These are phyloP conservation scores for Latrodectus hesperus DNA, from an alignment of 2,888 invertebrate species.

Conservation along the genomic window DNA sequence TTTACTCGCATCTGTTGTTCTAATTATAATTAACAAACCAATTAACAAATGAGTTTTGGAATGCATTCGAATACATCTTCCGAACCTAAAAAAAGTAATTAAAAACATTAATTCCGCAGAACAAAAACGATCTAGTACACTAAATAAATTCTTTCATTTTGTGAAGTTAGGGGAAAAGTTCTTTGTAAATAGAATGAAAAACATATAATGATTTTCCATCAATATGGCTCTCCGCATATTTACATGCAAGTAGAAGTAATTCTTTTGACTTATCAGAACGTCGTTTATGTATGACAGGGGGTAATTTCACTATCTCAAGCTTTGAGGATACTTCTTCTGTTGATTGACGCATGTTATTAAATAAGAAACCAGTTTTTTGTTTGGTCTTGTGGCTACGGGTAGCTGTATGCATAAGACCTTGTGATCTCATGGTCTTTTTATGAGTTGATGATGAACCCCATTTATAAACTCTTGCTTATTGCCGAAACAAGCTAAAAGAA, in stretches of 20 bases:
- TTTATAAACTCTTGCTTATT: too few relatives aligned
- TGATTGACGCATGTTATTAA: slow-evolving; percentile 63
- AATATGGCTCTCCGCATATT: neutral
- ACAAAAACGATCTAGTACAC: slow-evolving; percentile 8
- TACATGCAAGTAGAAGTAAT: slow-evolving; percentile 20
- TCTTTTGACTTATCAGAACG: slow-evolving; percentile 33
- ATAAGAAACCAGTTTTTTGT: slow-evolving; percentile 46
- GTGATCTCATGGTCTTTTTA: too few relatives aligned
- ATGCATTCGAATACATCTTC: slow-evolving; percentile 4
- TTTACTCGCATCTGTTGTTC: neutral
- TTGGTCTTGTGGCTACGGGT: neutral
- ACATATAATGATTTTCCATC: slow-evolving; percentile 19
- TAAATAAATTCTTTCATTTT: slow-evolving; percentile 18
- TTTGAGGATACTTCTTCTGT: slow-evolving; percentile 4
- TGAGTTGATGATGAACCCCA: too few relatives aligned
- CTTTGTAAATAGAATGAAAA: slow-evolving; percentile 13
- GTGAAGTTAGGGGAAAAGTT: neutral
- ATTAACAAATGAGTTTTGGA: slow-evolving; percentile 32
- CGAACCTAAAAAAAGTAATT: neutral
- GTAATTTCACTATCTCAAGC: slow-evolving; percentile 62
- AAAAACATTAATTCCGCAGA: slow-evolving; percentile 37
- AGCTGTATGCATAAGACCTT: too few relatives aligned
- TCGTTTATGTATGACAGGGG: slow-evolving; percentile 44
- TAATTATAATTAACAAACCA: slow-evolving; percentile 31
- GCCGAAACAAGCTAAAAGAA: too few relatives aligned